Evolutionary conservation across 30 jellyfish, hydroid and myxozoan species (phyloP).

Genomic region (Chrysaora quinquecirrha): DNA sequence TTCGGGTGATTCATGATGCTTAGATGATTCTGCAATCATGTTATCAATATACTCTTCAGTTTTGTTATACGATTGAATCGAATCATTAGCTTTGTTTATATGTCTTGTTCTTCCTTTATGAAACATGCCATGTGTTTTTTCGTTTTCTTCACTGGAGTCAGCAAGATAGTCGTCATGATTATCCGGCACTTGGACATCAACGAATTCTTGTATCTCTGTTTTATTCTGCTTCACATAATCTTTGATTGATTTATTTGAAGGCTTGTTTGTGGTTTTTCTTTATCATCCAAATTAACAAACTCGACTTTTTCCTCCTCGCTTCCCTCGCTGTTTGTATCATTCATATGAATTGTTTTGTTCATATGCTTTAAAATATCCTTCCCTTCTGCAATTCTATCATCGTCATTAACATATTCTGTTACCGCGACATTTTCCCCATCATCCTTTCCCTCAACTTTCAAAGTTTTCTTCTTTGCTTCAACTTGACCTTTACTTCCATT

Average conservation of each 20-base stretch:
- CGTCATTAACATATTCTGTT: constrained; percentile 30
- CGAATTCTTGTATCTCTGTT: neutral
- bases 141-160: too few species aligned
- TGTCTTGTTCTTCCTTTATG: too few species aligned
- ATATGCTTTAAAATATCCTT: neutral
- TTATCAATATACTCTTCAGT: too few species aligned
- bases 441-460: neutral
- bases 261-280: too few species aligned
- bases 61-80: too few species aligned
- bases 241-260: too few species aligned
- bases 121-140: too few species aligned
- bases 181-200: too few species aligned
- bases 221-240: too few species aligned
- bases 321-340: constrained; percentile 4
- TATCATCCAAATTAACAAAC: neutral
- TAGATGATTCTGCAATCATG: too few species aligned
- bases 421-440: constrained; percentile 9
- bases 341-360: neutral
- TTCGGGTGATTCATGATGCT: constrained; percentile 1
- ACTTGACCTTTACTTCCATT: neutral
- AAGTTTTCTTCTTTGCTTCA: neutral
- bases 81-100: too few species aligned
- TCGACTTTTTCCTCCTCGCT: neutral
- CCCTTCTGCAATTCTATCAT: constrained; percentile 42
- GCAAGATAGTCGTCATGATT: too few species aligned